These are phyloP conservation scores for Sarcophaga variegata DNA, from an alignment of 2,888 invertebrate species.

Conservation along the genomic window DNA sequence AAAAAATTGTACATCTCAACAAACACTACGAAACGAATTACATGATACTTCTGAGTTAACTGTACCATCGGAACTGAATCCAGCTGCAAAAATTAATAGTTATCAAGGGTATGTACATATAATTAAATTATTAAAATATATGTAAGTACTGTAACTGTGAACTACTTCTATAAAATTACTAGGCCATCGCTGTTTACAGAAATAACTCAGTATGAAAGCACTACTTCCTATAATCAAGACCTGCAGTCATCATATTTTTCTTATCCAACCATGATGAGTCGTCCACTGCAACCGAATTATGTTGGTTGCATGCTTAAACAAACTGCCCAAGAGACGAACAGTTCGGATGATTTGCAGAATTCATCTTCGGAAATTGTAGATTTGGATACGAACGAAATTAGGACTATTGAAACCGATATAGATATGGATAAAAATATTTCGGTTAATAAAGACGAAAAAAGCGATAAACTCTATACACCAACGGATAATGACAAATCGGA, in stretches of 20 bases:
- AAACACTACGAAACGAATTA: slow-evolving; percentile 7
- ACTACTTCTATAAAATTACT: background rate
- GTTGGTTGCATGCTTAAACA: slow-evolving; percentile 77
- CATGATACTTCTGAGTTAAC: slow-evolving; percentile 13
- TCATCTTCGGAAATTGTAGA: slow-evolving; percentile 80
- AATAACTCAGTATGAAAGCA: slow-evolving; percentile 61
- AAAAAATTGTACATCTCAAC: slow-evolving; percentile 4
- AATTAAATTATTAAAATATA: background rate
- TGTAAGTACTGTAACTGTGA: background rate
- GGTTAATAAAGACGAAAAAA: slow-evolving; percentile 45
- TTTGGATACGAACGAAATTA: slow-evolving; percentile 82
- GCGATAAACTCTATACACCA: slow-evolving; percentile 55
- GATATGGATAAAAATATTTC: slow-evolving; percentile 69
- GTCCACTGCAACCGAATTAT: slow-evolving; percentile 76
- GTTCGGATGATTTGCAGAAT: slow-evolving; percentile 74
- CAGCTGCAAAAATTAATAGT: slow-evolving; percentile 38
- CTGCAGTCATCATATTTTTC: slow-evolving; percentile 63
- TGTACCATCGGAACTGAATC: background rate
- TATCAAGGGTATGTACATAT: slow-evolving; percentile 53
- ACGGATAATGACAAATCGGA: slow-evolving; percentile 61
- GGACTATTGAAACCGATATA: slow-evolving; percentile 79
- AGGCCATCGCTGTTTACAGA: slow-evolving; percentile 57
- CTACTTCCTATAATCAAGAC: slow-evolving; percentile 53
- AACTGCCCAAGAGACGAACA: slow-evolving; percentile 72
- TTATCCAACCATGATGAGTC: slow-evolving; percentile 65